Base-by-base conservation (phyloP, 2,113 vertebrate genomes). In the Leptodactylus fuscus region DNA sequence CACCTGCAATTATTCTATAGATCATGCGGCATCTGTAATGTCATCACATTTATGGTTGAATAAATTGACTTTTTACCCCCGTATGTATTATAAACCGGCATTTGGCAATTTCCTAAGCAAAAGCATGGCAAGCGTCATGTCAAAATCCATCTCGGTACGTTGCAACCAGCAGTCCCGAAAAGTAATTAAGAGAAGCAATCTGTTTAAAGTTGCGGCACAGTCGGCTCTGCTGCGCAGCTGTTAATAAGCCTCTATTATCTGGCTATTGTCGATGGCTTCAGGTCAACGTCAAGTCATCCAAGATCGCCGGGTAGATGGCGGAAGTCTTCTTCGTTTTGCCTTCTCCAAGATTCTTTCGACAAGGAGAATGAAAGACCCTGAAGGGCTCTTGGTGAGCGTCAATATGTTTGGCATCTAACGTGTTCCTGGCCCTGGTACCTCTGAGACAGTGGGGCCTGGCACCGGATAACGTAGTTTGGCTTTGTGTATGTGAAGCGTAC, bases 371-470 rank as follows among this genome's bases (percentile, higher is more conserved):
- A 44, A 94, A 94, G 91, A 93, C 93, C 94, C 94, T 92, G 93
- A 90, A 90, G 93, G 92, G 93, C 86, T 92, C 91, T 89, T 87
- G 87, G 87, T 90, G 91, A 94, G 92, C 93, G 91, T 94, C 94
- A 94, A 95, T 95, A 94, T 93, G 93, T 93, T 95, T 94, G 93
- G 91, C 94, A 94, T 94, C 95, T 94, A 93, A 93, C 94, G 41
- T 44, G 93, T 88, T 91, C 91, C 94, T 94, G 94, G 93, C 53
- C 93, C 90, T 75, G 91, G 92, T 95, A 93, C 93, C 94, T 91
- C 91, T 92, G 93, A 93, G 91, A 71, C 87, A 92, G 91, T 85
- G 88, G 91, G 93, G 90, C 91, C 3, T 87, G 90, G 90, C 89
- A 93, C 29, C 44, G 90, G 89, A 91, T 91, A 93, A 92, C 90